These are phyloP conservation scores for Aythya baeri DNA, from an alignment of 2,113 vertebrate species.

Conservation along the genomic window DNA sequence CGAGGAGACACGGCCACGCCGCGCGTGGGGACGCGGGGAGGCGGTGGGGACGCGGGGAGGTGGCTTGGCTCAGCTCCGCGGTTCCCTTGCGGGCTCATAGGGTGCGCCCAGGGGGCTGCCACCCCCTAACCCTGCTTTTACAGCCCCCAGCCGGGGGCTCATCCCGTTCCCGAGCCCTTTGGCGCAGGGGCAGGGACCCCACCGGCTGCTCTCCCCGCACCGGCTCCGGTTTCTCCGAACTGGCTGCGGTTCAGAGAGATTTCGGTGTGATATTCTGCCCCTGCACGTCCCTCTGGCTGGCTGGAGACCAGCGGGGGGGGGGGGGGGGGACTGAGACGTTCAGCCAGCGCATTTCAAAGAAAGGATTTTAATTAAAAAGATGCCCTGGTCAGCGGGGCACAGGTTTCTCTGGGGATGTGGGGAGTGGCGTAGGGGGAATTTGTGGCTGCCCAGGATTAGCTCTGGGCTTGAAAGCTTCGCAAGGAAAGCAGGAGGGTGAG, in stretches of 20 bases:
- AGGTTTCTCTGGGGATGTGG: not conserved
- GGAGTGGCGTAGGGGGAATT: not conserved
- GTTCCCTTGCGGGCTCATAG: not conserved
- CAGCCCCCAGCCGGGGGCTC: not conserved
- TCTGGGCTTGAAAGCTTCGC: not conserved
- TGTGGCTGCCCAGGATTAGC: not conserved
- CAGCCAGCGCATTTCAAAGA: not conserved
- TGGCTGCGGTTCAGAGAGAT: not conserved
- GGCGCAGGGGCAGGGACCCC: not conserved
- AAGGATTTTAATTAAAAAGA: conserved; percentile 41
- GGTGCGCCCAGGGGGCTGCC: accelerated
- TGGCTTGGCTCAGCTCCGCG: not conserved
- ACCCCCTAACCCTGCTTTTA: too few species aligned
- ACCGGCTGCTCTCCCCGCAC: not conserved
- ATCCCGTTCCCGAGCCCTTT: not conserved
- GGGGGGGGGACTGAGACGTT: not conserved
- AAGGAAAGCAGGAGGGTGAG: not conserved
- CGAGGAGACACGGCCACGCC: too few species aligned
- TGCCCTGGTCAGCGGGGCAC: not conserved
- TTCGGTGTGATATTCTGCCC: not conserved
- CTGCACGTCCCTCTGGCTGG: not conserved
- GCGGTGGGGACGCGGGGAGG: too few species aligned
- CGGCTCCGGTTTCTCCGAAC: not conserved
- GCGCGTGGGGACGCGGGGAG: too few species aligned
- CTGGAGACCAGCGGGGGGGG: not conserved